phyloP scores from a whole-genome alignment of 2,888 invertebrate species.

The Noctua pronuba region DNA sequence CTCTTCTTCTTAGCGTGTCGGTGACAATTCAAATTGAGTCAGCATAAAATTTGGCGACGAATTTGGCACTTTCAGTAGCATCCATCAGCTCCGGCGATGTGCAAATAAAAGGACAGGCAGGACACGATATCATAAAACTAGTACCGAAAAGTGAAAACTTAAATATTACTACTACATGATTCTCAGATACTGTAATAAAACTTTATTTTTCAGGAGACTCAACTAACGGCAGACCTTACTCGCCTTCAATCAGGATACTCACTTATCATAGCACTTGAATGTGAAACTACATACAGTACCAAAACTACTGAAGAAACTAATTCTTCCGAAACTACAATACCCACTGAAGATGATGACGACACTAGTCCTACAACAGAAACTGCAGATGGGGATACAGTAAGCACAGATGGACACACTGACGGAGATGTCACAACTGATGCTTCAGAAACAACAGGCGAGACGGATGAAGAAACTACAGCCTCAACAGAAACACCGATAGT shows the following conservation, averaged over 20 bases:
- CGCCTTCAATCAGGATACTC: conserved; percentile 76
- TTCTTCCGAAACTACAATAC: conserved; percentile 18
- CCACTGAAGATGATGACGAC: conserved; percentile 6
- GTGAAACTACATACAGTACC: conserved; percentile 66
- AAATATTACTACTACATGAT: no score
- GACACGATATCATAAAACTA: no score
- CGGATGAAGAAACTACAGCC: conserved; percentile 15
- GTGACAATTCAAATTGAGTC: no score
- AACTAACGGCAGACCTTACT: conserved; percentile 78
- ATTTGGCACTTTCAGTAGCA: no score
- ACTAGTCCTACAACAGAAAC: neutral
- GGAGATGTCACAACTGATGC: neutral
- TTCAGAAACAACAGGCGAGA: neutral
- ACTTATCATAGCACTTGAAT: conserved; percentile 80
- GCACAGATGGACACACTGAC: neutral
- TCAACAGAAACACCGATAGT: conserved; percentile 27
- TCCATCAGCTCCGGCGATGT: no score
- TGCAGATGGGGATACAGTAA: neutral
- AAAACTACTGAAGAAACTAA: conserved; percentile 17
- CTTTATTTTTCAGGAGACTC: conserved; percentile 75
- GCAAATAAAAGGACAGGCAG: no score
- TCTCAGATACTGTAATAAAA: no score
- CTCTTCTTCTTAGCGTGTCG: neutral
- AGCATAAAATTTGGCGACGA: no score
- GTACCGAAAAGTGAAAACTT: no score